Percentiles rank a stretch among this genome's conserved stretches.
phyloP scores from a whole-genome alignment of 1,140 invertebrate genomes.

The Drosophila suzukii region DNA sequence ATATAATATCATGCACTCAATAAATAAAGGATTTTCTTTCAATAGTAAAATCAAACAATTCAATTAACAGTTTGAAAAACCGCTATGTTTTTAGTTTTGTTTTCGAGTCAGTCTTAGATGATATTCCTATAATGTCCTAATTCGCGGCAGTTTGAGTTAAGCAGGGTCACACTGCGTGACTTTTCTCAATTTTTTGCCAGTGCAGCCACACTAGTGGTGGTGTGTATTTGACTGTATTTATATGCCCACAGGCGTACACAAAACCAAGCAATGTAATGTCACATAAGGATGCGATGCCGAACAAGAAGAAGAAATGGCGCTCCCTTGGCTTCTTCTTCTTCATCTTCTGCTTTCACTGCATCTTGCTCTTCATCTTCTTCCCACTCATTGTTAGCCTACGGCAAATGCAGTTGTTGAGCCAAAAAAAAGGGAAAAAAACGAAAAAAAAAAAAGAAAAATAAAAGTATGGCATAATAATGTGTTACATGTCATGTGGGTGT shows the following conservation, averaged over 20 bases:
- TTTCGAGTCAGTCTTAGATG: not conserved
- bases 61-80: too few relatives aligned
- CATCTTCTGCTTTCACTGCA: slow-evolving; percentile 6
- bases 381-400: slow-evolving; percentile 44
- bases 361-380: not conserved
- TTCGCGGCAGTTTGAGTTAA: not conserved
- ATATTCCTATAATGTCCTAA: too few relatives aligned
- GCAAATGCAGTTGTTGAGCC: slow-evolving; percentile 51
- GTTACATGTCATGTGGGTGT: slow-evolving; percentile 35
- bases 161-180: not conserved
- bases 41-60: too few relatives aligned
- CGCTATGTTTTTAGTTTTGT: not conserved
- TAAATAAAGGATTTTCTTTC: too few relatives aligned
- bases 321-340: slow-evolving; percentile 9
- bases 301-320: not conserved
- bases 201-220: slow-evolving; percentile 8
- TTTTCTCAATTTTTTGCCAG: not conserved
- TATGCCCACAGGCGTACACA: slow-evolving; percentile 28
- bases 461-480: slow-evolving; percentile 71
- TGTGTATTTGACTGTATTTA: slow-evolving; percentile 10
- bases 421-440: slow-evolving; percentile 3
- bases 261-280: slow-evolving; percentile 42
- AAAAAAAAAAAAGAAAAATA: slow-evolving; percentile 5
- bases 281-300: slow-evolving; percentile 15
- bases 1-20: not conserved